phyloP scores from a whole-genome alignment of 2,888 invertebrate species.

The Nebria salina region DNA sequence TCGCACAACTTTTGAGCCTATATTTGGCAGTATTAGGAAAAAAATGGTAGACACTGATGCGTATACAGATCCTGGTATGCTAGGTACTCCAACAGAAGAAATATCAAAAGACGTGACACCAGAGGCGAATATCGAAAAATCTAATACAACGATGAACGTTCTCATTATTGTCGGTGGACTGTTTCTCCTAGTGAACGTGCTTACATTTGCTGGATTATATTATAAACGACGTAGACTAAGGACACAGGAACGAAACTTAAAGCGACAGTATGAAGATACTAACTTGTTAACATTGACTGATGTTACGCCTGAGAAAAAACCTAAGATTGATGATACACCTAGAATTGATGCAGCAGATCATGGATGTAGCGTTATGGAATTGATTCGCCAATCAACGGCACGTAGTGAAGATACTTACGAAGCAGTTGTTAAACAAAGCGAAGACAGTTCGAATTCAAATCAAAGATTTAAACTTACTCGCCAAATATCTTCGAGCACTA shows the following conservation, averaged over 20 bases:
- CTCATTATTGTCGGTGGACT: constrained; percentile 73
- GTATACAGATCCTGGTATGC: constrained; percentile 51
- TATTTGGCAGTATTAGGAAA: constrained; percentile 49
- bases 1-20: constrained; percentile 38
- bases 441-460: constrained; percentile 66
- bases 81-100: constrained; percentile 53
- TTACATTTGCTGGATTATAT: constrained; percentile 74
- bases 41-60: constrained; percentile 49
- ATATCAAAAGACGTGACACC: constrained; percentile 59
- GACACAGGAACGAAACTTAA: constrained; percentile 64
- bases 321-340: constrained; percentile 62
- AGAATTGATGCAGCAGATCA: constrained; percentile 57
- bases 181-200: constrained; percentile 78
- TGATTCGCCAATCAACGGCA: constrained; percentile 62
- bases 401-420: constrained; percentile 67
- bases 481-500: constrained; percentile 81
- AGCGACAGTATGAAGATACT: constrained; percentile 53
- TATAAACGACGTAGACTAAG: constrained; percentile 71
- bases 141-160: constrained; percentile 68
- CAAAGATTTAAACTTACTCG: constrained; percentile 73
- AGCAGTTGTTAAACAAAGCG: constrained; percentile 65
- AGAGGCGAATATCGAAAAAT: constrained; percentile 58
- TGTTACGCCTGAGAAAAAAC: constrained; percentile 54
- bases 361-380: constrained; percentile 69
- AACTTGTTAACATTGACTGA: constrained; percentile 51